Evolutionary conservation across 2,797 vertebrate species (phyloP), one percentile per base, ranked within the genome.

Genomic region (Clarias pachynema): DNA sequence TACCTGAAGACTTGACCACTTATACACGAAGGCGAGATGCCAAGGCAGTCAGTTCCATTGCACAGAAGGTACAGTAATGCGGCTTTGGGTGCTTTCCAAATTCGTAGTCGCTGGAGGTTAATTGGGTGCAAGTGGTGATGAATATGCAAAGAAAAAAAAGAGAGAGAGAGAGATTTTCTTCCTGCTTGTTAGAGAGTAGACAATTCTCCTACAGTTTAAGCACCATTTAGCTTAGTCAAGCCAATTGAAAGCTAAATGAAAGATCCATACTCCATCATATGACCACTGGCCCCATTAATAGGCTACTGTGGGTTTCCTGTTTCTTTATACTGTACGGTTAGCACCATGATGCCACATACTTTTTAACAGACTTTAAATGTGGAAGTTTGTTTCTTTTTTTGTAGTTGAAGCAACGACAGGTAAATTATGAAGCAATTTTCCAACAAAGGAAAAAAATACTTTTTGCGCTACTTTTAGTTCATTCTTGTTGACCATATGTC

Each of bases 61-160:
- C 40, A 26, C 70, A 15, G 40, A 73, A 16, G 40, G 49, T n/a
- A n/a, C n/a, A n/a, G n/a, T 49, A n/a, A 73, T 26, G 15, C 5
- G 6, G 18, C 14, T 26, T 53, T 53, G 70, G 24, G 40, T 73
- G 40, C 40, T 49, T 73, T n/a, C 70, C 70, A 73, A 73, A 5
- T 73, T 26, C 37, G 44, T 68, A 56, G 49, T 68, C 24, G 79
- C 69, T 22, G 16, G 26, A 24, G 56, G 53, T 73, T 82, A 72
- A 82, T 57, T 84, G 60, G 16, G 74, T 84, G 44, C 37, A 4
- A 65, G 26, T 59, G 22, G 26, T 68, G 62, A 77, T 65, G 60
- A 65, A 59, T 84, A n/a, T 60, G 34, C 65, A 70, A 16, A 53
- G 12, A 3, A 53, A 40, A 40, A 53, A 53, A 53, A 53, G 29